Conservation (phyloP, 2,888 invertebrate genomes). For the Portevinia maculata region DNA sequence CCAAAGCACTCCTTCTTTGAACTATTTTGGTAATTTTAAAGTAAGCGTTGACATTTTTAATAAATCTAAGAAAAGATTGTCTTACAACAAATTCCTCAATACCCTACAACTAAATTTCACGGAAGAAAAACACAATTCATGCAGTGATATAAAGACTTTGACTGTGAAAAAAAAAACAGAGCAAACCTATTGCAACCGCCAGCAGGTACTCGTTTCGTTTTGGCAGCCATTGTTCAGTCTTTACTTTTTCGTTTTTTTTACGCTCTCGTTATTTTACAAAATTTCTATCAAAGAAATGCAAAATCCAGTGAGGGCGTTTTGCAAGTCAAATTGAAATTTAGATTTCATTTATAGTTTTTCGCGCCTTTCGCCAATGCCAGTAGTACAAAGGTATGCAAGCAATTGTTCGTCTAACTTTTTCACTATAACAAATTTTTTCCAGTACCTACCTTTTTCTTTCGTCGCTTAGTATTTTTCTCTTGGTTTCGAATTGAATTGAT, state of each 20-base stretch:
- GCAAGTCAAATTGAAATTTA: constrained; percentile 69
- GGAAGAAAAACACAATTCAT: not conserved
- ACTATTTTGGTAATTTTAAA: too few relatives aligned
- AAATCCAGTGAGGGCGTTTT: constrained; percentile 59
- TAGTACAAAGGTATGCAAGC: constrained; percentile 6
- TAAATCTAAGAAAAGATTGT: not conserved
- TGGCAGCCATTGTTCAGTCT: constrained; percentile 21
- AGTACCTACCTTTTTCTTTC: not conserved
- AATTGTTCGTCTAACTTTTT: constrained; percentile 10
- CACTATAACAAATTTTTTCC: not conserved
- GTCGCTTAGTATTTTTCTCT: not conserved
- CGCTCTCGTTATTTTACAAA: constrained; percentile 21
- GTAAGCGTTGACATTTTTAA: too few relatives aligned
- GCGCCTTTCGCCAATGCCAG: constrained; percentile 17
- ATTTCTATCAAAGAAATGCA: constrained; percentile 47
- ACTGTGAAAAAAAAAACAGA: constrained; percentile 2
- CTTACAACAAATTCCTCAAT: not conserved
- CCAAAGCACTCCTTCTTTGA: too few relatives aligned
- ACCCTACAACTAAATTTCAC: not conserved
- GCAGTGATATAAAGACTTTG: constrained; percentile 11
- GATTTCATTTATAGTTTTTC: constrained; percentile 58
- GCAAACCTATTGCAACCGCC: constrained; percentile 38
- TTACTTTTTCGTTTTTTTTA: constrained; percentile 1
- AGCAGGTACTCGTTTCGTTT: constrained; percentile 24
- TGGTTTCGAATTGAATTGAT: constrained; percentile 19